These are phyloP conservation scores for Torymus auratus DNA, from an alignment of 2,888 invertebrate genomes.

Conservation along the genomic window DNA sequence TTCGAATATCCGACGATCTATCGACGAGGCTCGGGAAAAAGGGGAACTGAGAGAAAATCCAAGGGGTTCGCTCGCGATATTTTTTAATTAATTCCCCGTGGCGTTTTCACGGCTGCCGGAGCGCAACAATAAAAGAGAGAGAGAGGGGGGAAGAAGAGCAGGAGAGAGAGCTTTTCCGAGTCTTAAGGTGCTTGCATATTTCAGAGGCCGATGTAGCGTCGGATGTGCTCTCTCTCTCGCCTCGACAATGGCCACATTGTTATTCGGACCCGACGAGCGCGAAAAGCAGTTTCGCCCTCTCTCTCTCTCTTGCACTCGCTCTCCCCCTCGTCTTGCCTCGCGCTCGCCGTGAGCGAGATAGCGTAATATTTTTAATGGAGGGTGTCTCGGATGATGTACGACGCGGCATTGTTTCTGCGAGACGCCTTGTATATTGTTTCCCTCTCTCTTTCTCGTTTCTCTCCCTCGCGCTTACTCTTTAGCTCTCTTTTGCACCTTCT, in stretches of 20 bases:
- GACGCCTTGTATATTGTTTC: conserved; percentile 73
- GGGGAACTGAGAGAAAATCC: not conserved
- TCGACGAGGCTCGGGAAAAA: not conserved
- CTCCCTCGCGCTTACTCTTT: conserved; percentile 21
- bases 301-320: conserved; percentile 15
- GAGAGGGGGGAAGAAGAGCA: conserved; percentile 6
- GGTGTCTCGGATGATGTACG: conserved; percentile 75
- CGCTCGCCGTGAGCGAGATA: conserved; percentile 68
- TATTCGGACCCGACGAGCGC: conserved; percentile 68
- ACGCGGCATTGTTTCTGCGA: conserved; percentile 73
- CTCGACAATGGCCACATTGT: conserved; percentile 73
- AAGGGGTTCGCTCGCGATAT: conserved; percentile 32
- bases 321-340: not conserved
- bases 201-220: conserved; percentile 67
- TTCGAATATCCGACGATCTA: conserved; percentile 39
- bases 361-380: conserved; percentile 76
- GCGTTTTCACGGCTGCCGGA: conserved; percentile 51
- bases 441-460: conserved; percentile 46
- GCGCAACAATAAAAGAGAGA: conserved; percentile 58
- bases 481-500: conserved; percentile 20
- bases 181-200: conserved; percentile 69
- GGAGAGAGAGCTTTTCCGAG: conserved; percentile 38
- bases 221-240: conserved; percentile 62
- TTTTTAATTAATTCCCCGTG: conserved; percentile 57
- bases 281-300: conserved; percentile 35